A percentile compares a stretch with the other conserved stretches of the same genome.
Evolutionary conservation across 2,113 vertebrate genomes (phyloP).

Genomic region (Oryctolagus cuniculus): DNA sequence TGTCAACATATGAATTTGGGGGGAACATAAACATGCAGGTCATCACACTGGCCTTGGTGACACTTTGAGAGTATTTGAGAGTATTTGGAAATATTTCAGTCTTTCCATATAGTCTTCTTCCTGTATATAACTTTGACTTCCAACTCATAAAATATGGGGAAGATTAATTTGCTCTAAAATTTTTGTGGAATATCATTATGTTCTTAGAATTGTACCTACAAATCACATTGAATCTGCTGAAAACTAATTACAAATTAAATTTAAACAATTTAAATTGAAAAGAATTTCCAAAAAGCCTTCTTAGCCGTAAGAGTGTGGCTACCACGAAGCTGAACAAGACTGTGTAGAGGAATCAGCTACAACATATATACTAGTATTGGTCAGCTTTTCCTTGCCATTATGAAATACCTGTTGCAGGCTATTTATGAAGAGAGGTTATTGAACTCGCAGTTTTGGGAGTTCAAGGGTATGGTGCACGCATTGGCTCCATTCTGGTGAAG

Average conservation of each 20-base stretch:
- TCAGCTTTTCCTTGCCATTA: too few species aligned
- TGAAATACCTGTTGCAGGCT: too few species aligned
- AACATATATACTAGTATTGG: too few species aligned
- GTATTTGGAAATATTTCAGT: not conserved
- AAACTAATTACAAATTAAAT: too few species aligned
- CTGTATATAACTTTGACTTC: accelerated
- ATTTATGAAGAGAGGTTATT: too few species aligned
- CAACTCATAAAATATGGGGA: not conserved
- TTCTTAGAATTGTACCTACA: too few species aligned
- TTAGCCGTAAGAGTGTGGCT: not conserved
- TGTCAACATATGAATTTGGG: not conserved
- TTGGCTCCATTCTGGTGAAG: too few species aligned
- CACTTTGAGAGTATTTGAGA: not conserved
- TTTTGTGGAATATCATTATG: not conserved
- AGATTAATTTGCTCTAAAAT: not conserved
- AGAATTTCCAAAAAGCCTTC: not conserved
- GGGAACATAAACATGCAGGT: not conserved
- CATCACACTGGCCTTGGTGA: not conserved
- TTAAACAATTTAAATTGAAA: not conserved
- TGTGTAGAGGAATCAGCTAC: not conserved
- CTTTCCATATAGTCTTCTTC: not conserved
- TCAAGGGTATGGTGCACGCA: too few species aligned
- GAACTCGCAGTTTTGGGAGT: too few species aligned
- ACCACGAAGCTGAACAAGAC: not conserved
- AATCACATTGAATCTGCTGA: too few species aligned